Base-by-base conservation (phyloP, 2,113 vertebrate species). In the Epinephelus lanceolatus region DNA sequence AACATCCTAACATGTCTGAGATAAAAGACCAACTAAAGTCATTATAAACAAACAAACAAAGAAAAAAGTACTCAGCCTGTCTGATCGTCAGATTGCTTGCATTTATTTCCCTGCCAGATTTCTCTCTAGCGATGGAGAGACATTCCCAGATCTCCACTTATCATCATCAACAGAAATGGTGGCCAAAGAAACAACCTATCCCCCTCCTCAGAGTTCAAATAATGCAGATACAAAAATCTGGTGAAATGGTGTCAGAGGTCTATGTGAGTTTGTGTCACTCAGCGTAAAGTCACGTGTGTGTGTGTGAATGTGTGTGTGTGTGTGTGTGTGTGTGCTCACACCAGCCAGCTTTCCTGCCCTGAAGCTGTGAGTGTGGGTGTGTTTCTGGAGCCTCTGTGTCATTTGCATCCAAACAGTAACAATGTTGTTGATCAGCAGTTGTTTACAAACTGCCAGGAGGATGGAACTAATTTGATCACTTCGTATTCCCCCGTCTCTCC, bases 391-490 rank as follows among this genome's bases (percentile, higher is more conserved):
- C 87, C 74, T 69, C n/a, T 0, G 86, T 87, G 91, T 93, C 87
- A 84, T 83, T 86, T 80, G 78, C 86, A 79, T 83, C 78, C 79
- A 83, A 91, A 88, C 88, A 83, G 81, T 60, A 88, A 81, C 86
- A 51, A 33, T 83, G 89, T 84, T 91, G 92, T 90, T 92, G 91
- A 91, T 91, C 87, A 91, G 87, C 80, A 74, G 81, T 90, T 91
- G 91, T 94, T 91, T 91, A 89, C 88, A 90, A 71, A 76, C 47
- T 15, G 77, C 91, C 86, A 76, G 84, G 84, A 92, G 90, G 92
- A 91, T 66, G 86, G 57, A 85, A 87, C 88, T 94, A 86, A 94
- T 92, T 92, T 92, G 86, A 91, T 89, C 81, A 75, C 79, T 71
- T 25, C 47, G 88, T 68, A 76, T 72, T 85, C 86, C 88, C 88